Conservation (phyloP, 2,113 vertebrate genomes). For the Spheniscus mendiculus region DNA sequence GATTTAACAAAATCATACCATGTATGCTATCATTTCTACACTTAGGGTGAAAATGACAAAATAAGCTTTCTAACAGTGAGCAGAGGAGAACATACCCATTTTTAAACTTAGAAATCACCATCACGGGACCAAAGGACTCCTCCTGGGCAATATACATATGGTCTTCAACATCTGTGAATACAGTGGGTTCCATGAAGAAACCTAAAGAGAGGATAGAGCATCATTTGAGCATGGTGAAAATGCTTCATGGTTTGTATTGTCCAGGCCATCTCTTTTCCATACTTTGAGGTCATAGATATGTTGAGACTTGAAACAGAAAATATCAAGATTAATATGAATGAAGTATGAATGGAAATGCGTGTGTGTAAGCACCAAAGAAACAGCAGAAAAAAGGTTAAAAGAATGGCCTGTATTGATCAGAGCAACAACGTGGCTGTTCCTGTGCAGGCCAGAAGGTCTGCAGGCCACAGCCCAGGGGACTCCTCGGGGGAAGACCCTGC, state of each 20-base stretch:
- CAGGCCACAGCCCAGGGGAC: background rate
- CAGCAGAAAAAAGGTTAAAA: background rate
- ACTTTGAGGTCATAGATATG: background rate
- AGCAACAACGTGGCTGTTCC: background rate
- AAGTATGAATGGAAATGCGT: background rate
- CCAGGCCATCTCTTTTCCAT: background rate
- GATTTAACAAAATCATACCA: background rate
- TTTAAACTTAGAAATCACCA: conserved; percentile 96
- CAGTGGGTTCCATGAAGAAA: conserved; percentile 86
- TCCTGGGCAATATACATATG: conserved; percentile 83
- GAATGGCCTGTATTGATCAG: background rate
- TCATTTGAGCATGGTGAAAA: background rate
- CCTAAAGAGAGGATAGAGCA: conserved; percentile 57
- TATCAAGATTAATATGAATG: background rate
- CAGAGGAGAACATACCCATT: conserved; percentile 81
- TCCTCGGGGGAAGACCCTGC: background rate
- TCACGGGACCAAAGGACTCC: conserved; percentile 92
- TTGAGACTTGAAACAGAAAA: background rate
- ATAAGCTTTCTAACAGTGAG: background rate
- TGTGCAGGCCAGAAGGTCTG: background rate
- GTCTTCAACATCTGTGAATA: conserved; percentile 84
- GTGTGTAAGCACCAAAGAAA: background rate
- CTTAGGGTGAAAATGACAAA: background rate
- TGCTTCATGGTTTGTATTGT: background rate
- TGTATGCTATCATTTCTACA: background rate